Conservation (phyloP, 1,140 invertebrate genomes). For the Micrasema minimum region DNA sequence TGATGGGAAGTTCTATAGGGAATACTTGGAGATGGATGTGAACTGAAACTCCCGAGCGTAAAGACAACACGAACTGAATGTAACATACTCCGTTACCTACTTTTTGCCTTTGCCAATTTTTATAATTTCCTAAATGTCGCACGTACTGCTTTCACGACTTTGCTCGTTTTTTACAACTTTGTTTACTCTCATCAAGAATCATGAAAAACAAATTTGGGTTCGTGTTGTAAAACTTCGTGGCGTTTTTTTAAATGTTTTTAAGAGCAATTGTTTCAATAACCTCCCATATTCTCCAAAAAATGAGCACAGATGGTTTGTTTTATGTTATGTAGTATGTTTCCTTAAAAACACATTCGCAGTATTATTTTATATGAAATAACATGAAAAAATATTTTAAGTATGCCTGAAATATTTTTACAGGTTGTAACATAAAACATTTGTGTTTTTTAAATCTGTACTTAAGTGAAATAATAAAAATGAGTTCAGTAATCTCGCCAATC, state of each 20-base stretch:
- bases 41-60: not conserved
- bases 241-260: slow-evolving; percentile 3
- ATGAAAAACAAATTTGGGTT: slow-evolving; percentile 15
- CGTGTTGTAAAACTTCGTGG: slow-evolving; percentile 18
- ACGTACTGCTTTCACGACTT: slow-evolving; percentile 14
- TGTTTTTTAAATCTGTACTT: no score
- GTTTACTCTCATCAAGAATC: slow-evolving; percentile 7
- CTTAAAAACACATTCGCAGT: no score
- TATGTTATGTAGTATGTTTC: no score
- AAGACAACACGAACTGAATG: slow-evolving; percentile 6
- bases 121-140: slow-evolving; percentile 17
- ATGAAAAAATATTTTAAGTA: no score
- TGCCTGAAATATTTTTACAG: no score
- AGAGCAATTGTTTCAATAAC: no score
- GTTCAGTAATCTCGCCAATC: no score
- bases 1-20: slow-evolving; percentile 30
- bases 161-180: slow-evolving; percentile 8
- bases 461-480: no score
- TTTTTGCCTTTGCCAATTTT: not conserved
- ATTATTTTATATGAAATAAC: no score
- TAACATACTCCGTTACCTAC: slow-evolving; percentile 1
- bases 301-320: no score
- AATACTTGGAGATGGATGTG: slow-evolving; percentile 24
- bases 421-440: no score
- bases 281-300: no score